These are phyloP conservation scores for Pantherophis guttatus DNA, from an alignment of 2,113 vertebrate species.

Conservation along the genomic window DNA sequence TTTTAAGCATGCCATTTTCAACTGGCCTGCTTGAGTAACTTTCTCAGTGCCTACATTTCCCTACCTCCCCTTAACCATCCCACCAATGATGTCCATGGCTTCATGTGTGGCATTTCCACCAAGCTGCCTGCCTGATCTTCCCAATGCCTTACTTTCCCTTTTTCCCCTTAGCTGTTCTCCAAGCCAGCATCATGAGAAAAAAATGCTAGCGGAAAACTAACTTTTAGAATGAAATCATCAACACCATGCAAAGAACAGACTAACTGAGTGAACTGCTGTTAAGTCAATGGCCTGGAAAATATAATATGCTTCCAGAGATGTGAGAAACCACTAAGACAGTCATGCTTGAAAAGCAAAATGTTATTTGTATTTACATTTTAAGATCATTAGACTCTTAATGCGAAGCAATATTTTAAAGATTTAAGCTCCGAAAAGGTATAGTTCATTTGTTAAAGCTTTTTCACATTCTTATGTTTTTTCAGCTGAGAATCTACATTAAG, in stretches of 20 bases:
- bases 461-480: conserved; percentile 19
- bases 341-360: conserved; percentile 57
- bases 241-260: conserved; percentile 53
- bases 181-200: conserved; percentile 28
- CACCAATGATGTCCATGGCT: background rate
- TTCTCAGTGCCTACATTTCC: background rate
- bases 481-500: background rate
- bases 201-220: background rate
- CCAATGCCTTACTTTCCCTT: background rate
- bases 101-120: background rate
- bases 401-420: conserved; percentile 52
- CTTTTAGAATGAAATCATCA: conserved; percentile 47
- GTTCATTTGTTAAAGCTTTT: conserved; percentile 39
- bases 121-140: background rate
- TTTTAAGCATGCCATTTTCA: background rate
- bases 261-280: conserved; percentile 63
- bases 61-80: background rate
- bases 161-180: background rate
- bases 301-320: conserved; percentile 59
- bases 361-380: conserved; percentile 51
- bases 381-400: conserved; percentile 55
- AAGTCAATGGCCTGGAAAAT: conserved; percentile 62
- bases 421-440: conserved; percentile 47
- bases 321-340: conserved; percentile 64
- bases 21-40: background rate